These are phyloP conservation scores for Drepana arcuata DNA, from an alignment of 1,140 invertebrate species.

Conservation along the genomic window DNA sequence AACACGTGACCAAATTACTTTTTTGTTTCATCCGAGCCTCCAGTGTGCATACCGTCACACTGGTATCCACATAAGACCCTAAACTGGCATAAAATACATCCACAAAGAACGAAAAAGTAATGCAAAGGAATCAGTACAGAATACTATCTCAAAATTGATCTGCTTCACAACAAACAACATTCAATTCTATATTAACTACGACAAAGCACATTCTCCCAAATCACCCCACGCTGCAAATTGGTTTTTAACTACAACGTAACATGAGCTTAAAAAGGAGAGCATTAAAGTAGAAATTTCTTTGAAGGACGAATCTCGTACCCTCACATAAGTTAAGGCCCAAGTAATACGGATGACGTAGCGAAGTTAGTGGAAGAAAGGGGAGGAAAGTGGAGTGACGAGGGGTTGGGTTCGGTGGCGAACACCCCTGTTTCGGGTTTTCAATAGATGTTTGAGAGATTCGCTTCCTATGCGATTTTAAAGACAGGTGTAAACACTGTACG, in stretches of 20 bases:
- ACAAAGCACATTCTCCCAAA: conserved; percentile 28
- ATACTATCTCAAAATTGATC: conserved; percentile 70
- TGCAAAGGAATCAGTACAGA: conserved; percentile 67
- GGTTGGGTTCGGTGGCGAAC: conserved; percentile 20
- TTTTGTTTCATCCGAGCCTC: no score
- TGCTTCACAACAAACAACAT: conserved; percentile 17
- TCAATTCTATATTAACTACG: conserved; percentile 3
- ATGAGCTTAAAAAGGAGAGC: conserved; percentile 8
- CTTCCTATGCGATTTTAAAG: conserved; percentile 49
- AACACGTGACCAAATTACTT: no score
- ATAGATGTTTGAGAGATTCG: conserved; percentile 64
- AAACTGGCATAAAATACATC: conserved; percentile 66
- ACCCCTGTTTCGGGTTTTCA: conserved; percentile 68
- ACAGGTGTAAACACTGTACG: conserved; percentile 53
- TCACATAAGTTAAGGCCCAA: conserved; percentile 67
- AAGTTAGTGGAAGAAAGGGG: conserved; percentile 69
- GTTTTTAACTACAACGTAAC: conserved; percentile 32
- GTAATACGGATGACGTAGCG: conserved; percentile 68
- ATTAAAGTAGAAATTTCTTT: conserved; percentile 20
- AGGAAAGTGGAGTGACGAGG: conserved; percentile 55
- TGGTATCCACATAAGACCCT: conserved; percentile 62
- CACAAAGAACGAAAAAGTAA: conserved; percentile 69
- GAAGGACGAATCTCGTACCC: conserved; percentile 19
- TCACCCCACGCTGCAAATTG: conserved; percentile 43
- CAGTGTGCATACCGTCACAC: conserved; percentile 5